These are phyloP conservation scores for Cherax destructor DNA, from an alignment of 1,140 invertebrate species.

Conservation along the genomic window DNA sequence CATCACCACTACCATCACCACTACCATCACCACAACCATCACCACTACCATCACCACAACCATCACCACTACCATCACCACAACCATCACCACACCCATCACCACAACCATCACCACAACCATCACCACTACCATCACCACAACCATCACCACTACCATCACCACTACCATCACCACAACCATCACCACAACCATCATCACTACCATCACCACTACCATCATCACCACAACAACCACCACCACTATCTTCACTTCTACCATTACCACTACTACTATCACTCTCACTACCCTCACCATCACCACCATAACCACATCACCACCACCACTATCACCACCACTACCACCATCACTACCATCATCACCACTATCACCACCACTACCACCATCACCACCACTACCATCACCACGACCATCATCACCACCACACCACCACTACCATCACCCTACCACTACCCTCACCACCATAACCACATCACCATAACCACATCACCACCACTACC, in stretches of 20 bases:
- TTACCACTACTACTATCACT: background rate
- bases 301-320: background rate
- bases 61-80: too few species aligned
- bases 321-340: background rate
- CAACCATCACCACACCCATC: too few species aligned
- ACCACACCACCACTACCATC: background rate
- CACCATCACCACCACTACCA: background rate
- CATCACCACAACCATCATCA: background rate
- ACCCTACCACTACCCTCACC: background rate
- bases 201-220: background rate
- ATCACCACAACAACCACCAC: background rate
- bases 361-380: background rate
- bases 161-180: too few species aligned
- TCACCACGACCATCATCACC: background rate
- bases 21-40: too few species aligned
- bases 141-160: too few species aligned
- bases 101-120: too few species aligned
- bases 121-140: too few species aligned
- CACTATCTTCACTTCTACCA: background rate
- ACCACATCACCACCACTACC: too few species aligned
- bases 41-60: too few species aligned
- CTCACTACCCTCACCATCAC: background rate
- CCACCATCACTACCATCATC: background rate
- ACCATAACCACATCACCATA: background rate
- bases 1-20: too few species aligned